A percentile compares a stretch with the other conserved stretches of the same genome.
Evolutionary conservation across 2,888 invertebrate species (phyloP).

Genomic region (Germaria angustata): DNA sequence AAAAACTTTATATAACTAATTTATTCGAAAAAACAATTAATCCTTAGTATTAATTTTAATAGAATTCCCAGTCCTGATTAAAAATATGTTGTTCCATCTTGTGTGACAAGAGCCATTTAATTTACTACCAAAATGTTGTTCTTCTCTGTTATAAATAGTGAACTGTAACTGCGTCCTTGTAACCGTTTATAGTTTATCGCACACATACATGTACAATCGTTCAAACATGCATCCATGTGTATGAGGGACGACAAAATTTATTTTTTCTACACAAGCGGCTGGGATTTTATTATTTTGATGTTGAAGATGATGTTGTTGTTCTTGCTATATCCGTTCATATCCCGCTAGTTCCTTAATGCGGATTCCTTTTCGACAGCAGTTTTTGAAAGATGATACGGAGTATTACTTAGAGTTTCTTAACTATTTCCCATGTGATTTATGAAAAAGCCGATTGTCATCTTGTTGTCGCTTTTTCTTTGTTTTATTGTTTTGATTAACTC

Average conservation of each 20-base stretch:
- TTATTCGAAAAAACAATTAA: no score
- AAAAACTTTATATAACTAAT: no score
- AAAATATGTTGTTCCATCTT: no score
- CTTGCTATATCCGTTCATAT: conserved; percentile 9
- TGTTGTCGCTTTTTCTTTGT: not conserved
- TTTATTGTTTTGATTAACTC: no score
- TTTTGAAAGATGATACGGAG: not conserved
- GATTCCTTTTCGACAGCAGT: not conserved
- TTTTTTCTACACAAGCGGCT: not conserved
- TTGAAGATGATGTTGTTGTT: not conserved
- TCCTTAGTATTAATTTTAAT: no score
- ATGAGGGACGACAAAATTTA: no score
- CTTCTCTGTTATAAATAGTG: conserved; percentile 25
- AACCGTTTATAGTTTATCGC: conserved; percentile 45
- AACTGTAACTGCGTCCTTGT: conserved; percentile 42
- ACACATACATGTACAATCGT: no score
- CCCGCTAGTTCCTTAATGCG: not conserved
- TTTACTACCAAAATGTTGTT: not conserved
- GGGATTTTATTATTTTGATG: conserved; percentile 29
- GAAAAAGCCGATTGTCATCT: not conserved
- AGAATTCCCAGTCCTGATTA: no score
- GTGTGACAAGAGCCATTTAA: no score
- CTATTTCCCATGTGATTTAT: not conserved
- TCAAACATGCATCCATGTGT: no score
- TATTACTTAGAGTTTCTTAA: not conserved